These are phyloP conservation scores for Drosophila yakuba DNA, from an alignment of 1,140 invertebrate species.

Conservation along the genomic window DNA sequence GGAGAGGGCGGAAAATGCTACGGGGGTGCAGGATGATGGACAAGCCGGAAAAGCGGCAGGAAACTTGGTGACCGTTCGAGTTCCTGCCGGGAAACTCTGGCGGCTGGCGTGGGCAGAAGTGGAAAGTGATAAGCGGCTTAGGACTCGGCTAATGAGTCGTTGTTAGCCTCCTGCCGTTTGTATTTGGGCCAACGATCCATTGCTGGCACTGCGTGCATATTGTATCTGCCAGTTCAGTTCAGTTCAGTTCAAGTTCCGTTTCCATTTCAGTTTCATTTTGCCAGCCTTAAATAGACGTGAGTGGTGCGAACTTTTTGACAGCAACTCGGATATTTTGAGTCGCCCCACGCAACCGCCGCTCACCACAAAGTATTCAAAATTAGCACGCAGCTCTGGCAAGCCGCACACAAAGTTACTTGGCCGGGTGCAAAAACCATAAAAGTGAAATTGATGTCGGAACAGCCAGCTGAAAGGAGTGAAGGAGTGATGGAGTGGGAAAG, in stretches of 20 bases:
- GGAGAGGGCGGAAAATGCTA: slow-evolving; percentile 4
- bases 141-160: slow-evolving; percentile 20
- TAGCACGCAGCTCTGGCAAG: slow-evolving; percentile 48
- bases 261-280: not conserved
- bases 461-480: not conserved
- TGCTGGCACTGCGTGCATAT: slow-evolving; percentile 2
- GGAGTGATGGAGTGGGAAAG: not conserved
- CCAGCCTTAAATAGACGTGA: slow-evolving; percentile 13
- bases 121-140: slow-evolving; percentile 50
- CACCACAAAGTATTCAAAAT: slow-evolving; percentile 66
- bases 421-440: slow-evolving; percentile 44
- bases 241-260: no score
- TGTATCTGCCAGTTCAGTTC: slow-evolving; percentile 7
- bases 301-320: slow-evolving; percentile 48
- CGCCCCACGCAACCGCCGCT: slow-evolving; percentile 6
- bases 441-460: slow-evolving; percentile 47
- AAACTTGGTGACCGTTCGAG: slow-evolving; percentile 26
- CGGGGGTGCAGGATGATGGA: slow-evolving; percentile 21
- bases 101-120: slow-evolving; percentile 23
- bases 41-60: slow-evolving; percentile 1
- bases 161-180: not conserved
- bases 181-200: slow-evolving; percentile 12
- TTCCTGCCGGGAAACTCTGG: slow-evolving; percentile 8
- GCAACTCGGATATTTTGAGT: slow-evolving; percentile 18
- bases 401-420: slow-evolving; percentile 47